Conservation (phyloP, 2,888 invertebrate genomes). For the Patella depressa region DNA sequence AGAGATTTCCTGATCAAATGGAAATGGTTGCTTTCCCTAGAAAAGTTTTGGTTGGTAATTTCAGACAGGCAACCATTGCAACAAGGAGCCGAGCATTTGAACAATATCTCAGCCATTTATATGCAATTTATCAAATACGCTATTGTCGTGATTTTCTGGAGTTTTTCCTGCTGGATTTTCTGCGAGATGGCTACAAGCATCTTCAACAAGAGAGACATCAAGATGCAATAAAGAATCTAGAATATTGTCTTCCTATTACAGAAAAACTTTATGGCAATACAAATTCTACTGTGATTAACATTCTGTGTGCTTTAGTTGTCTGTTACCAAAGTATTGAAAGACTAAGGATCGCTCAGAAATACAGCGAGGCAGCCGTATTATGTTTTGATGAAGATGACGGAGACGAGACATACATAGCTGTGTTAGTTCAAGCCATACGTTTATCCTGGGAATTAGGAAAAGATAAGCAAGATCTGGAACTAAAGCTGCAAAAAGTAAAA, state of each 20-base stretch:
- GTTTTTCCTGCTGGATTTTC: constrained; percentile 66
- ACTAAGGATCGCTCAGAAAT: constrained; percentile 58
- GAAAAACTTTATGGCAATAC: constrained; percentile 65
- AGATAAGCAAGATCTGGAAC: constrained; percentile 66
- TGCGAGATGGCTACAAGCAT: constrained; percentile 56
- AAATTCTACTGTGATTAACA: constrained; percentile 55
- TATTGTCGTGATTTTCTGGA: constrained; percentile 64
- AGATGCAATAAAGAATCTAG: constrained; percentile 62
- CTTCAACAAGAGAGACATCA: constrained; percentile 60
- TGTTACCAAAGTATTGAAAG: constrained; percentile 60
- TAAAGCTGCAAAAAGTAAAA: constrained; percentile 45
- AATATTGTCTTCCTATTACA: constrained; percentile 65
- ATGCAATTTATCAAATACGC: constrained; percentile 62
- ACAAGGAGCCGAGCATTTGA: constrained; percentile 70
- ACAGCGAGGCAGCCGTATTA: constrained; percentile 64
- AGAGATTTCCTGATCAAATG: constrained; percentile 60
- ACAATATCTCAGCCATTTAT: constrained; percentile 69
- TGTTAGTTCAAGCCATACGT: constrained; percentile 62
- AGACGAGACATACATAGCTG: constrained; percentile 58
- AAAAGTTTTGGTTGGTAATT: constrained; percentile 70
- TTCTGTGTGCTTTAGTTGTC: constrained; percentile 66
- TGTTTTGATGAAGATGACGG: constrained; percentile 50
- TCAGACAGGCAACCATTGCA: constrained; percentile 69
- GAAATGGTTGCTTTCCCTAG: constrained; percentile 69
- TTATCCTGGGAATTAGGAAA: constrained; percentile 68